Evolutionary conservation across 2,113 vertebrate species (phyloP).

Genomic region (Pedionomus torquatus): DNA sequence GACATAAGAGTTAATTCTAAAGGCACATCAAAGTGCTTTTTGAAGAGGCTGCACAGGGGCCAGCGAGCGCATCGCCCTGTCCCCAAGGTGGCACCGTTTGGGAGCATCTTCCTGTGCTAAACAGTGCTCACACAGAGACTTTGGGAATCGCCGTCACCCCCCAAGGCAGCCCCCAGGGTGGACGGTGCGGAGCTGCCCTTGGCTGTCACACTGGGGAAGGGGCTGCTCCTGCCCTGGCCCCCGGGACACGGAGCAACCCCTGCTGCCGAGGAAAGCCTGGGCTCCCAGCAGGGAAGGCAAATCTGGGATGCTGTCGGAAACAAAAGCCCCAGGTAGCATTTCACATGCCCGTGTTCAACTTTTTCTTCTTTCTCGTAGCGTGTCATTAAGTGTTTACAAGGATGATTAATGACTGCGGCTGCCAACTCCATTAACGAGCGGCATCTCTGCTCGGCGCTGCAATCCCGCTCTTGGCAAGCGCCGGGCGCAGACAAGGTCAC

Average conservation of each 20-base stretch:
- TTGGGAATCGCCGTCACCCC: too few species aligned
- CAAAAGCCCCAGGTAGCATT: conserved; percentile 8
- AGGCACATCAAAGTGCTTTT: background rate
- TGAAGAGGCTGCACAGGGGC: background rate
- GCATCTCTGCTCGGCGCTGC: conserved; percentile 33
- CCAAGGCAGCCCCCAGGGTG: too few species aligned
- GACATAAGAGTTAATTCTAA: background rate
- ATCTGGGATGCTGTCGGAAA: background rate
- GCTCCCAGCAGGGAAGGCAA: background rate
- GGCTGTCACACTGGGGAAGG: rapidly evolving
- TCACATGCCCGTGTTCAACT: conserved; percentile 28
- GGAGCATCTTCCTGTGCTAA: background rate
- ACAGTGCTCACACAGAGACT: background rate
- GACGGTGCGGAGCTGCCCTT: too few species aligned
- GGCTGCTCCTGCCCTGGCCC: background rate
- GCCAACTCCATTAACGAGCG: conserved; percentile 38
- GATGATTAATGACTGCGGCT: conserved; percentile 64
- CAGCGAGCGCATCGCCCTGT: rapidly evolving
- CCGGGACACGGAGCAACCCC: background rate
- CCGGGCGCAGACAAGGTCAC: background rate
- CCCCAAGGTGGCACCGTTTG: background rate
- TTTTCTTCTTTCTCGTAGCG: conserved; percentile 16
- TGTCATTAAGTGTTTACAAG: conserved; percentile 65
- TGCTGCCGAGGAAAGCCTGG: background rate
- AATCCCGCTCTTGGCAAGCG: background rate